These are phyloP conservation scores for Mesorhabditis spiculigera DNA, from an alignment of 2,888 invertebrate species.

Conservation along the genomic window DNA sequence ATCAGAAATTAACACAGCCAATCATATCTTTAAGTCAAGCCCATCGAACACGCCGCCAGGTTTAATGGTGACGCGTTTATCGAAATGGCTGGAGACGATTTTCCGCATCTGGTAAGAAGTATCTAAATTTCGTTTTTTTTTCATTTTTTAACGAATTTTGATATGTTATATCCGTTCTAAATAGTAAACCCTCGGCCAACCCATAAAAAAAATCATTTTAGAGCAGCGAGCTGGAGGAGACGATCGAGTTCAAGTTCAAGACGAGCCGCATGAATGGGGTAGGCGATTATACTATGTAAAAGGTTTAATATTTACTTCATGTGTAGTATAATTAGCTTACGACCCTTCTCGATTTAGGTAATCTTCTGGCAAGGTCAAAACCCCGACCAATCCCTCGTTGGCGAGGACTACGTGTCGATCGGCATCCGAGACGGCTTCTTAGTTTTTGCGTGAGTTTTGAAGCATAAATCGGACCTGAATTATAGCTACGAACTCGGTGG, in stretches of 20 bases:
- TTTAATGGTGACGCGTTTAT: slow-evolving; percentile 60
- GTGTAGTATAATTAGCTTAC: too few species aligned
- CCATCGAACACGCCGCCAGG: slow-evolving; percentile 56
- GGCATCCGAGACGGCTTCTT: slow-evolving; percentile 73
- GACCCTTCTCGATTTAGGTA: too few species aligned
- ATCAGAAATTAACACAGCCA: neutral
- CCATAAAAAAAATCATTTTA: neutral
- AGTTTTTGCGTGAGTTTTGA: slow-evolving; percentile 63
- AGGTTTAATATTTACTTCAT: too few species aligned
- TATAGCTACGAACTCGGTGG: slow-evolving; percentile 78
- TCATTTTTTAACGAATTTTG: neutral
- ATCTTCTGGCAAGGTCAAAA: slow-evolving; percentile 80
- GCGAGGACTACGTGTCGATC: slow-evolving; percentile 74
- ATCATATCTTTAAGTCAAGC: slow-evolving; percentile 48
- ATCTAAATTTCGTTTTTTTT: too few species aligned
- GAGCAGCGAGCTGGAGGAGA: slow-evolving; percentile 55
- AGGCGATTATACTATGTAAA: too few species aligned
- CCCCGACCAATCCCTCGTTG: slow-evolving; percentile 67
- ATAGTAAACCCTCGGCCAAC: neutral
- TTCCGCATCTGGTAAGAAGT: slow-evolving; percentile 55
- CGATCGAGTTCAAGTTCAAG: slow-evolving; percentile 47
- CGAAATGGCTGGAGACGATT: slow-evolving; percentile 57
- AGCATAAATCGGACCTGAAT: slow-evolving; percentile 9
- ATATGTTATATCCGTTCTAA: neutral
- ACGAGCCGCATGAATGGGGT: slow-evolving; percentile 50